Base-by-base conservation (phyloP, 2,797 vertebrate genomes). In the Hydrolagus colliei region DNA sequence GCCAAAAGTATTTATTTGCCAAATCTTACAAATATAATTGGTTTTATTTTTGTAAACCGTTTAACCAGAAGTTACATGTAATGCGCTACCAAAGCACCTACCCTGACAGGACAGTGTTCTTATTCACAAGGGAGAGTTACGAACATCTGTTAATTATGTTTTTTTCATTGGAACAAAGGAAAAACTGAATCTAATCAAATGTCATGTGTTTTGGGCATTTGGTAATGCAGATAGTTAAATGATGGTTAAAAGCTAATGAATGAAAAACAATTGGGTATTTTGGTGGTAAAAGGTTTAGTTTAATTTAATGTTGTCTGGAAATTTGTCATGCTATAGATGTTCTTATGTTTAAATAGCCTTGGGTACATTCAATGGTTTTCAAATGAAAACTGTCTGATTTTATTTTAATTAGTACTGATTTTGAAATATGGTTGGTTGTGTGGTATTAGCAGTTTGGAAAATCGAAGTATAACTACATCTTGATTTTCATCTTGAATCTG, bases 381-480 rank as follows among this genome's bases (percentile, higher is more conserved):
- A 52, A 52, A 52, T 52, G 41, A 3, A 52, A 68, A 52, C 27
- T 12, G n/a, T 84, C 32, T 71, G 65, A 84, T 41, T 41, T 65
- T 84, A 84, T 18, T 68, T 11, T 84, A 13, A 13, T 52, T 52
- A 52, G 41, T 41, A 22, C 63, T 68, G 8, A 20, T 71, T 71
- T 84, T 84, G 65, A 35, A 71, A 35, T 71, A 68, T 84, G 65
- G 67, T 84, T 84, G 71, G 18, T 18, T 71, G 65, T 32, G 20
- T 84, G 65, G 10, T 67, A 67, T 35, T 35, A 67, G 79, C 63
- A 71, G 79, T 84, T 71, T 84, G 35, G 68, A 84, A 84, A 84
- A 68, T 84, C 32, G 41, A 84, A 84, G 65, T 27, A 84, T 84
- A 84, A 84, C 71, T 84, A 35, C 63, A 71, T 63, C 65, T 68